phyloP scores from a whole-genome alignment of 1,140 invertebrate species.

The Globodera rostochiensis region DNA sequence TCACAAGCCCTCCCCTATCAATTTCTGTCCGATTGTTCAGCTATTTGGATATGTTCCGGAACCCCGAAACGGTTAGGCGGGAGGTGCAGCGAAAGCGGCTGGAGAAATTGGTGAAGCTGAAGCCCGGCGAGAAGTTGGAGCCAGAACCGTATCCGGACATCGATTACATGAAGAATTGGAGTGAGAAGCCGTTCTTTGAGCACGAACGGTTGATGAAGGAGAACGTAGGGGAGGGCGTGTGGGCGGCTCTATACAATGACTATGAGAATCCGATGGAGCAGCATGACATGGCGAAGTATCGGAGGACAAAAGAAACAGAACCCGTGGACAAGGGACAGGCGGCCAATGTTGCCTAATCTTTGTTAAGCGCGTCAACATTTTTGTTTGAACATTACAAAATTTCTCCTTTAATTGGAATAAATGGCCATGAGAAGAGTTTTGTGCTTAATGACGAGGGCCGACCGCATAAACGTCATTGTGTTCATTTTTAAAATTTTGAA shows the following conservation, averaged over 20 bases:
- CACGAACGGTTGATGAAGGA: slow-evolving; percentile 50
- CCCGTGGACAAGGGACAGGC: not conserved
- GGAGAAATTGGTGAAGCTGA: slow-evolving; percentile 41
- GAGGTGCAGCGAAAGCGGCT: slow-evolving; percentile 40
- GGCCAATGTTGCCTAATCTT: not conserved
- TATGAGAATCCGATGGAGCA: slow-evolving; percentile 49
- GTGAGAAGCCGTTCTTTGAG: slow-evolving; percentile 53
- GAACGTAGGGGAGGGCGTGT: slow-evolving; percentile 49
- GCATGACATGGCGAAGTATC: slow-evolving; percentile 24
- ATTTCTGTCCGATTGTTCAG: slow-evolving; percentile 19
- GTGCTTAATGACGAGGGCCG: too few relatives aligned
- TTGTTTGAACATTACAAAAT: too few relatives aligned
- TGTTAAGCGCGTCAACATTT: not conserved
- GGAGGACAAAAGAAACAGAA: not conserved
- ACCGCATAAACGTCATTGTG: too few relatives aligned
- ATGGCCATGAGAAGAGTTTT: too few relatives aligned
- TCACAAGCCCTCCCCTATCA: not conserved
- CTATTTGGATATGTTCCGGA: slow-evolving; percentile 62
- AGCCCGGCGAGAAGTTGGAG: slow-evolving; percentile 25
- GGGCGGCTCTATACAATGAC: slow-evolving; percentile 42
- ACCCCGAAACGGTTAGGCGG: slow-evolving; percentile 43
- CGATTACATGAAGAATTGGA: slow-evolving; percentile 58
- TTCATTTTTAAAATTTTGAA: too few relatives aligned
- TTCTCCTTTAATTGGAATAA: too few relatives aligned
- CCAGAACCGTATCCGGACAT: slow-evolving; percentile 55